Conservation (phyloP, 1,140 invertebrate genomes). For the Araneus ventricosus region DNA sequence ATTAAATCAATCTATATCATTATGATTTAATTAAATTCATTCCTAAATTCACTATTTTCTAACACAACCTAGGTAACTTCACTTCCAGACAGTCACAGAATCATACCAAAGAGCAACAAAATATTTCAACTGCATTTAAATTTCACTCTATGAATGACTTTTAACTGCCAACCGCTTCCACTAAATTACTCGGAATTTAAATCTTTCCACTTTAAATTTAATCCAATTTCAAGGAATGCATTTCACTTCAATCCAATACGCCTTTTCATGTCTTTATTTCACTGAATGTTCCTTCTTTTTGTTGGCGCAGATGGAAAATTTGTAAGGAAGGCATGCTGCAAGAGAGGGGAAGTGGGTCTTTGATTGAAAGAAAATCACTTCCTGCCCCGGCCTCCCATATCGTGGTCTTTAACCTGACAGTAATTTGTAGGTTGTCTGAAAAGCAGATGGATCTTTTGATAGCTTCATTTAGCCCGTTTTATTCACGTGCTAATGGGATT, state of each 20-base stretch:
- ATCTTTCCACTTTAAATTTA: background rate
- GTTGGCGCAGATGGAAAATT: background rate
- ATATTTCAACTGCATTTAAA: no score
- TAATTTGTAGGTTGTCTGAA: conserved; percentile 33
- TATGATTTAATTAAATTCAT: no score
- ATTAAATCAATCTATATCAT: no score
- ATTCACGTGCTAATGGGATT: conserved; percentile 10
- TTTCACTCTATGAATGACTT: no score
- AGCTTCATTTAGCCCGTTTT: conserved; percentile 41
- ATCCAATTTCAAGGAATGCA: background rate
- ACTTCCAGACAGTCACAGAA: no score
- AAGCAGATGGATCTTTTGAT: conserved; percentile 58
- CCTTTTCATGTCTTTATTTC: background rate
- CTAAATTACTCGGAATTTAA: background rate
- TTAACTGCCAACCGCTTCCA: background rate
- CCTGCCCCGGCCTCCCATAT: background rate
- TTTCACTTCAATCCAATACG: background rate
- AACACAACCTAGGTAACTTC: no score
- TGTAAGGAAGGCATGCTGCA: background rate
- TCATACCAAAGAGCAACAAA: no score
- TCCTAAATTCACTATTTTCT: no score
- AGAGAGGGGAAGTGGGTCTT: background rate
- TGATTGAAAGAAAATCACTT: conserved; percentile 43
- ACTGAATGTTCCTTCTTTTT: background rate
- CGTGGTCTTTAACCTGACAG: conserved; percentile 50